Base-by-base conservation (phyloP, 2,888 invertebrate species). In the Synergus laeviventris region DNA sequence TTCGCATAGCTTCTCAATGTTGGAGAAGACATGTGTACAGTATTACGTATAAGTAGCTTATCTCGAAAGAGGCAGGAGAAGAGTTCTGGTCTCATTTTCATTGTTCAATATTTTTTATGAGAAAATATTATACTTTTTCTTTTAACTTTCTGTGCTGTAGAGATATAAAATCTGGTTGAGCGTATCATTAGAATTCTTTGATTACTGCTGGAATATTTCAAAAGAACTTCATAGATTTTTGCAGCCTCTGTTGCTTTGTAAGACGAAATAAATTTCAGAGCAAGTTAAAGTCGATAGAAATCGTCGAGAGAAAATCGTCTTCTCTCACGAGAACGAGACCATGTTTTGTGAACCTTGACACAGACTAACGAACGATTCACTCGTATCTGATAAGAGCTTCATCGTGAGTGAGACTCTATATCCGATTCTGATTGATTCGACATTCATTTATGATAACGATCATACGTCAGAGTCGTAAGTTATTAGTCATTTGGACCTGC, bases 331-430 rank as follows among this genome's bases (percentile, higher is more conserved):
- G 21, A 59, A 59, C 12, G 59, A 59, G 24, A 21, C 24, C 24
- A 24, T 59, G 18, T 59, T 14, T 24, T 24, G 24, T 24, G 59
- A 59, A 24, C 24, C 24, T 59, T 59, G 59, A 59, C 59, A 24
- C 59, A 24, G 14, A 59, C 21, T 59, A 59, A 59, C 59, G 24
- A 59, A 59, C 59, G 24, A 59, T 59, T 24, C 59, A 12, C 12
- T 59, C 12, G 24, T 59, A 59, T 59, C 59, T 59, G 59, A 59
- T 59, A 59, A 59, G 59, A 59, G 24, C 24, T 59, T 59, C 59
- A 59, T 21, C 59, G 24, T 14, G 59, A 59, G 24, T 18, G 12
- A 59, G 12, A 24, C 59, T 59, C 59, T 14, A 59, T 59, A 12
- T 18, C 8, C 54, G 11, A 2, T 18, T 18, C 18, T 54, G 54